phyloP scores from a whole-genome alignment of 2,113 vertebrate species.

The Talpa occidentalis region DNA sequence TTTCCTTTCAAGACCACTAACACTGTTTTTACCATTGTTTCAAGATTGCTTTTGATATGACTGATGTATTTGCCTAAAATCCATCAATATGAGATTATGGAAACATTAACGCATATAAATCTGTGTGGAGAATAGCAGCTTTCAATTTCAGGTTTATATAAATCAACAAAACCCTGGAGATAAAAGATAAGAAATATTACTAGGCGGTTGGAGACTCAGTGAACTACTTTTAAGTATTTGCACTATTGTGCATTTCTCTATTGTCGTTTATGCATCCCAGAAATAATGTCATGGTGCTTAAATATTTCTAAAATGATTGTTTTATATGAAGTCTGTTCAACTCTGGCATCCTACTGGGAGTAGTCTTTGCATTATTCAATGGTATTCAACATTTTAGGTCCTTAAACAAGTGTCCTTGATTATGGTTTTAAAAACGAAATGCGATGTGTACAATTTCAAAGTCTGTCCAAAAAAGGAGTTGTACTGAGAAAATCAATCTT shows the following conservation, averaged over 20 bases:
- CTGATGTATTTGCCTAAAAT: constrained; percentile 68
- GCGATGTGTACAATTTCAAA: constrained; percentile 56
- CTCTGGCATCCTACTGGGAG: constrained; percentile 26
- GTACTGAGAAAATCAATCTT: constrained; percentile 73
- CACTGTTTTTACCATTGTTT: constrained; percentile 49
- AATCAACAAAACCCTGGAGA: constrained; percentile 66
- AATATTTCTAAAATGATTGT: constrained; percentile 53
- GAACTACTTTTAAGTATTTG: constrained; percentile 56
- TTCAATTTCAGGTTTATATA: constrained; percentile 51
- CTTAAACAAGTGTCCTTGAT: constrained; percentile 59
- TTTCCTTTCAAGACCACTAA: constrained; percentile 61
- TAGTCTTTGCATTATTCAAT: not conserved
- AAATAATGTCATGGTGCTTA: constrained; percentile 15
- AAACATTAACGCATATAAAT: constrained; percentile 71
- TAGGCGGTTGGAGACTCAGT: constrained; percentile 54
- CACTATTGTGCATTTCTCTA: not conserved
- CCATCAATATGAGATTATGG: constrained; percentile 72
- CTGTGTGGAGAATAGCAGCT: constrained; percentile 71
- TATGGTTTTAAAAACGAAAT: constrained; percentile 67
- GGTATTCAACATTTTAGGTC: constrained; percentile 49
- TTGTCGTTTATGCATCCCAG: not conserved
- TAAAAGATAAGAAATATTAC: constrained; percentile 61
- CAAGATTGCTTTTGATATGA: constrained; percentile 72
- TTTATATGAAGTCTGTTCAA: constrained; percentile 40
- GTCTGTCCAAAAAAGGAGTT: constrained; percentile 53